Evolutionary conservation across 2,113 vertebrate species (phyloP).

Genomic region (Hystrix cristata): DNA sequence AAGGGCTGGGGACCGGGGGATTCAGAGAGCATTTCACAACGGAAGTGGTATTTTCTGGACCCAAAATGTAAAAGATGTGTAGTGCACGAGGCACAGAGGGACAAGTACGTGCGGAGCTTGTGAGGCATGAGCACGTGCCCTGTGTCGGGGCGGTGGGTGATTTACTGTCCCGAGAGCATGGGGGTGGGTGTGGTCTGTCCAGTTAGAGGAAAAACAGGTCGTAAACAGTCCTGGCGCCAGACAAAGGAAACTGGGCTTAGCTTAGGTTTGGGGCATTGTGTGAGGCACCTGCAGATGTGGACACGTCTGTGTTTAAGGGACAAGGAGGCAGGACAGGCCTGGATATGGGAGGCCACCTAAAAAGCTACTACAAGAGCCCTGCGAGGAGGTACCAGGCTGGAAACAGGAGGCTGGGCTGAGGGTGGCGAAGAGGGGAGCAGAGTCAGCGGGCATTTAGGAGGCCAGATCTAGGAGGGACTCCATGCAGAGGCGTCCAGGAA

Average conservation of each 20-base stretch:
- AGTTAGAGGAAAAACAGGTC: background rate
- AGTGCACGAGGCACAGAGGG: background rate
- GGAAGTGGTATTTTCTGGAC: background rate
- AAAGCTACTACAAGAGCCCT: background rate
- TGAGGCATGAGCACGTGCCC: background rate
- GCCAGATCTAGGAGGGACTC: too few relatives aligned
- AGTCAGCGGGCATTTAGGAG: background rate
- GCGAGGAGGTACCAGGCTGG: background rate
- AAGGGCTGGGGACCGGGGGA: accelerated
- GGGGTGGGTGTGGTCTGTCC: background rate
- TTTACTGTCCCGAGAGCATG: background rate
- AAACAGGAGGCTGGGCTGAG: background rate
- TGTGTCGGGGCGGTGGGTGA: background rate
- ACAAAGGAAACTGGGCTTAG: background rate
- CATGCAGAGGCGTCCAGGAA: too few relatives aligned
- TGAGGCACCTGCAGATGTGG: background rate
- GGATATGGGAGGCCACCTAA: background rate
- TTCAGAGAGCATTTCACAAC: background rate
- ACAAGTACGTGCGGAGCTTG: background rate
- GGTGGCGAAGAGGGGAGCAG: background rate
- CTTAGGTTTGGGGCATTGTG: background rate
- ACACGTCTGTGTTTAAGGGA: background rate
- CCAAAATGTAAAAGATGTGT: background rate
- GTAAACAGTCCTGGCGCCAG: background rate
- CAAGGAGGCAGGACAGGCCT: background rate